phyloP scores from a whole-genome alignment of 1,140 invertebrate species.

The Phortica variegata region DNA sequence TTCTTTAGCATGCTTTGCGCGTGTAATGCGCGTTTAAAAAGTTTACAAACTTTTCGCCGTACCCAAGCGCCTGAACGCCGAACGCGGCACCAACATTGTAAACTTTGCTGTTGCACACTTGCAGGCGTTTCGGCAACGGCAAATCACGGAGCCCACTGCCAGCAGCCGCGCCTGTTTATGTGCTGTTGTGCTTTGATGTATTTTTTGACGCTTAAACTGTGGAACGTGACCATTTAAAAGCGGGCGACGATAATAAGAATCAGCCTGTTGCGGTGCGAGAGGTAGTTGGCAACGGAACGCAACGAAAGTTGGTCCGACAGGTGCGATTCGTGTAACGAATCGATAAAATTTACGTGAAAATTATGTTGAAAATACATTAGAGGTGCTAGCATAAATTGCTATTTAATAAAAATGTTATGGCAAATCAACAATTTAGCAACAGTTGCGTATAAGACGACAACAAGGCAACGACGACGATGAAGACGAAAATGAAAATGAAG shows the following conservation, averaged over 20 bases:
- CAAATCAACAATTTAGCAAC: too few relatives aligned
- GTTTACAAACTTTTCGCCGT: conserved; percentile 52
- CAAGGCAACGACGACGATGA: too few relatives aligned
- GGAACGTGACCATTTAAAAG: conserved; percentile 53
- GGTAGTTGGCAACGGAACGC: background rate
- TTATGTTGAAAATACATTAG: conserved; percentile 2
- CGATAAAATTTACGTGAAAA: conserved; percentile 17
- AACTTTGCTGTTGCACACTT: conserved; percentile 31
- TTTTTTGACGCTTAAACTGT: conserved; percentile 47
- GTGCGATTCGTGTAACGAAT: conserved; percentile 5
- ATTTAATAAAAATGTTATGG: conserved; percentile 52
- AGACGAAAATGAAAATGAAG: conserved; percentile 28
- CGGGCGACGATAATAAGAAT: conserved; percentile 38
- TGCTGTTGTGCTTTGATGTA: conserved; percentile 49
- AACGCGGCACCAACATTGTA: too few relatives aligned
- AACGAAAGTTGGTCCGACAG: too few relatives aligned
- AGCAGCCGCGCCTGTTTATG: conserved; percentile 39
- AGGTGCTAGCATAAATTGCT: background rate
- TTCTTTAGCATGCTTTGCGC: conserved; percentile 43
- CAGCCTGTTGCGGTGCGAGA: conserved; percentile 32
- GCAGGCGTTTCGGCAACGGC: conserved; percentile 21
- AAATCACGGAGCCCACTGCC: conserved; percentile 18
- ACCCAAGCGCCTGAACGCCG: conserved; percentile 43
- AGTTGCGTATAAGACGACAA: too few relatives aligned
- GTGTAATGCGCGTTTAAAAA: conserved; percentile 53